Evolutionary conservation across 2,113 vertebrate genomes (phyloP).

Genomic region (Platycercus adscitus): DNA sequence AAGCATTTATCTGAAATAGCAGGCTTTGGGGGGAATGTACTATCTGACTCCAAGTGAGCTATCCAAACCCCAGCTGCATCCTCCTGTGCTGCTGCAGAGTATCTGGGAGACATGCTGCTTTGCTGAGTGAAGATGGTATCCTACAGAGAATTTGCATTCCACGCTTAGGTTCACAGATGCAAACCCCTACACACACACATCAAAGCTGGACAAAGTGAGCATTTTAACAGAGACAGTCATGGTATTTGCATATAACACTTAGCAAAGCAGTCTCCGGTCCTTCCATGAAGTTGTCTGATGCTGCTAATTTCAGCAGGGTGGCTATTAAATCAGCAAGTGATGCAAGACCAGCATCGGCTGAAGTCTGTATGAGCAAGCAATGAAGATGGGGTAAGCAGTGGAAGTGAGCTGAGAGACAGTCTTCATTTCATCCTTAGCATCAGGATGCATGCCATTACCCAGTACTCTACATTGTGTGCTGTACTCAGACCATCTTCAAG

Average conservation of each 20-base stretch:
- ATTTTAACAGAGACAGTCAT: background rate
- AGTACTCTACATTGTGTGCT: rapidly evolving
- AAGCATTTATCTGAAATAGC: background rate
- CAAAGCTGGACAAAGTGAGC: background rate
- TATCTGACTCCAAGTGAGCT: background rate
- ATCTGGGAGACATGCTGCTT: background rate
- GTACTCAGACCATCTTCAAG: background rate
- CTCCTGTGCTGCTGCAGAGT: background rate
- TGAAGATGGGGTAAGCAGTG: background rate
- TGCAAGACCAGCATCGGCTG: rapidly evolving
- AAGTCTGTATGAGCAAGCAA: rapidly evolving
- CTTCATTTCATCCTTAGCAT: background rate
- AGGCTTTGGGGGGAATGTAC: background rate
- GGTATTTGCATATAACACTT: background rate
- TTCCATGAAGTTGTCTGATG: background rate
- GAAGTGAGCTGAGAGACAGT: background rate
- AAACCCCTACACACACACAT: background rate
- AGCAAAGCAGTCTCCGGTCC: background rate
- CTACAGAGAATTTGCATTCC: background rate
- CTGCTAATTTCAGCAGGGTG: background rate
- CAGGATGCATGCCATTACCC: background rate
- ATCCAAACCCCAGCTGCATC: background rate
- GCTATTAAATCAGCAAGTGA: background rate
- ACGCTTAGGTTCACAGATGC: background rate
- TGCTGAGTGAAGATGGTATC: background rate